Evolutionary conservation across 2,113 vertebrate genomes (phyloP), one percentile per base, ranked within the genome.

Genomic region (Seriola dumerili): DNA sequence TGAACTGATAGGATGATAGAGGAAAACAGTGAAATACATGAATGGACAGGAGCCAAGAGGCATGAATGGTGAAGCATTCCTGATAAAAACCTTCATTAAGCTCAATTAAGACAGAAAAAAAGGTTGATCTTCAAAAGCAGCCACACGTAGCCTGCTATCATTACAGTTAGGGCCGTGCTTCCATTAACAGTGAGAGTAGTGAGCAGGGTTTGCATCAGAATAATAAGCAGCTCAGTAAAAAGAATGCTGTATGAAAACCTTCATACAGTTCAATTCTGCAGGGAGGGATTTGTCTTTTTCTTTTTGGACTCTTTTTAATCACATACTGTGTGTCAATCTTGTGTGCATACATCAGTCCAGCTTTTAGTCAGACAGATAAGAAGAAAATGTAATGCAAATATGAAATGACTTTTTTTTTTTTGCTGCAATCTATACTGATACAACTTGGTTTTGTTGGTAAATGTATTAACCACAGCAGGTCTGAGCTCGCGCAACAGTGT

Each of bases 41-140:
- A 73, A 68, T 52, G 58, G 72, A 63, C 46, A 55, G 54, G 17
- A 68, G 73, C 73, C 52, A 11, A 25, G 42, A 38, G 80, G 70
- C 42, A 29, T 38, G 9, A 74, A 74, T 4, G 25, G 34, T 58
- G 61, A 67, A 64, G 65, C 13, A 44, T 70, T 65, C 50, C 72
- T 71, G 36, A 73, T 69, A 40, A 68, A 72, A 72, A 38, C 34
- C 42, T 21, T 70, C 68, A 84, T 69, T 77, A 77, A 54, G 40
- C 42, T 77, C 13, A 40, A 25, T 59, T 40, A 25, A 52, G 55
- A 36, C 21, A 50, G 14, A 25, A 42, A 36, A 83, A 83, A 32
- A 76, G 29, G 23, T 13, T 29, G 48, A 65, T 64, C 68, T 48
- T 46, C 42, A 68, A 72, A 72, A 78, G 74, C 36, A 0, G 16